These are phyloP conservation scores for Onthophagus sagittarius DNA, from an alignment of 2,888 invertebrate genomes.

Conservation along the genomic window DNA sequence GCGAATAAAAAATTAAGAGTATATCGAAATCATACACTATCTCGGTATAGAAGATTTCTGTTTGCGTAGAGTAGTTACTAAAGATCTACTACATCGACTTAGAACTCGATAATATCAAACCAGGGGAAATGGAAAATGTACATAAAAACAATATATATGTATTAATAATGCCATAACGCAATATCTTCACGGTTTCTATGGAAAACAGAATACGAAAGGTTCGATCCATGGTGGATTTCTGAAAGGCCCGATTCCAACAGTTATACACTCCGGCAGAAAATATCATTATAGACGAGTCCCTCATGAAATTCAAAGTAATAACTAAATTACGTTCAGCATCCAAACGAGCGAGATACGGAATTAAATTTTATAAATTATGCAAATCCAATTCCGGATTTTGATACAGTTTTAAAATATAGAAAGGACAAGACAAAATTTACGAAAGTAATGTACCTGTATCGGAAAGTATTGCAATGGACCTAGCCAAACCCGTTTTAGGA, in stretches of 20 bases:
- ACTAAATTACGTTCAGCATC: conserved; percentile 32
- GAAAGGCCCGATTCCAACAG: conserved; percentile 26
- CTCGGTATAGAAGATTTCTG: no score
- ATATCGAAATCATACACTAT: no score
- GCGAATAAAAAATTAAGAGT: no score
- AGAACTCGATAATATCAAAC: no score
- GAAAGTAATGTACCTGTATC: conserved; percentile 26
- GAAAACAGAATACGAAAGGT: conserved; percentile 22
- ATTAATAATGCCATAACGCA: conserved; percentile 25
- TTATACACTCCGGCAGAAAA: conserved; percentile 26
- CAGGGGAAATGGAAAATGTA: no score
- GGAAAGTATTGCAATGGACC: conserved; percentile 25
- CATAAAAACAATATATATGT: no score
- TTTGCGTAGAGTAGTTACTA: no score
- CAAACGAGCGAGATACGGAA: conserved; percentile 34
- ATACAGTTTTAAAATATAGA: conserved; percentile 28
- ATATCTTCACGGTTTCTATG: conserved; percentile 21
- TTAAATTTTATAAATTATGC: conserved; percentile 35
- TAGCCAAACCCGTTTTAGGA: conserved; percentile 21
- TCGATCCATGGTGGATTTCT: conserved; percentile 9
- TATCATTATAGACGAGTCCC: conserved; percentile 30
- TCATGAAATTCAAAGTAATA: conserved; percentile 33
- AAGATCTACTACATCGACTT: no score
- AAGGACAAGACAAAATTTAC: conserved; percentile 23
- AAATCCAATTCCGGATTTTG: conserved; percentile 27